These are phyloP conservation scores for Epistrophe grossulariae DNA, from an alignment of 2,888 invertebrate genomes.

Conservation along the genomic window DNA sequence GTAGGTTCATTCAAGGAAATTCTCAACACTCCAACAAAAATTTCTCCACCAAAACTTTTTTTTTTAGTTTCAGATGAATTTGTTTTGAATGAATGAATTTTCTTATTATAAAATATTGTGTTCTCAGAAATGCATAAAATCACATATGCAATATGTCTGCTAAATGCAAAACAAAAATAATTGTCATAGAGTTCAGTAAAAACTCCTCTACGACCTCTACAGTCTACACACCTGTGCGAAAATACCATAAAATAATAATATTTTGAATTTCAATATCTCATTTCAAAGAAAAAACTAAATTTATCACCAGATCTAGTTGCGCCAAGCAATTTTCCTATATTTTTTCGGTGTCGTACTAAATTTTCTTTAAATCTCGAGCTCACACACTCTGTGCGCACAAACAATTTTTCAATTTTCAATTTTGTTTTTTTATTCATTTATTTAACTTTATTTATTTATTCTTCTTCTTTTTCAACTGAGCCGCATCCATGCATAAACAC, in stretches of 20 bases:
- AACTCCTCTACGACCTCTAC: background rate
- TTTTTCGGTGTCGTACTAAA: constrained; percentile 5
- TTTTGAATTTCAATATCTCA: constrained; percentile 7
- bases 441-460: constrained; percentile 72
- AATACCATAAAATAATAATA: background rate
- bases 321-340: constrained; percentile 3
- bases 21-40: no score
- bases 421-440: constrained; percentile 45
- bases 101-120: no score
- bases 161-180: background rate
- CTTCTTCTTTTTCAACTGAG: constrained; percentile 33
- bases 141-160: no score
- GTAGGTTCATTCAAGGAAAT: no score
- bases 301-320: constrained; percentile 15
- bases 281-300: background rate
- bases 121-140: no score
- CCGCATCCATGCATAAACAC: constrained; percentile 29
- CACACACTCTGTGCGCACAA: constrained; percentile 22
- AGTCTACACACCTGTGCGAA: background rate
- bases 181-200: background rate
- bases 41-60: no score
- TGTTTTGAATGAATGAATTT: no score
- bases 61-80: no score
- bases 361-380: constrained; percentile 26
- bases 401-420: constrained; percentile 71